Conservation (phyloP, 2,888 invertebrate genomes). For the Brachypalpus laphriformis region DNA sequence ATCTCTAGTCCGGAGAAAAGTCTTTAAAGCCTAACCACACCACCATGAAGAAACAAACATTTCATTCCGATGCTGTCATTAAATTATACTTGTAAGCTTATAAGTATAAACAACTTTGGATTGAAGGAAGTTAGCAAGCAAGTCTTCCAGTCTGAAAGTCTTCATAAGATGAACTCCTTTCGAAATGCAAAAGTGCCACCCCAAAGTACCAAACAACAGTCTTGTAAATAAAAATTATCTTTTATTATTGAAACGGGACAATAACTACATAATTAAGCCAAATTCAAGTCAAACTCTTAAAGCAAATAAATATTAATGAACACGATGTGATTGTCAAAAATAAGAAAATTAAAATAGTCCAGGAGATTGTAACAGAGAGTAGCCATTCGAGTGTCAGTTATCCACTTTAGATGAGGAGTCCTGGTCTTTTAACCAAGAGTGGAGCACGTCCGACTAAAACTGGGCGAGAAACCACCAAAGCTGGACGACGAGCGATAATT, state of each 20-base stretch:
- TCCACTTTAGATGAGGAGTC: conserved; percentile 53
- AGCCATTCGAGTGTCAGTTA: conserved; percentile 19
- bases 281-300: conserved; percentile 43
- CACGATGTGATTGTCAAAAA: conserved; percentile 41
- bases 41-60: no score
- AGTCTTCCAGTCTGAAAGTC: no score
- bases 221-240: conserved; percentile 18
- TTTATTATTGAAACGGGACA: conserved; percentile 55
- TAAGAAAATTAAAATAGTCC: conserved; percentile 11
- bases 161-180: no score
- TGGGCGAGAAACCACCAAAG: conserved; percentile 61
- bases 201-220: no score
- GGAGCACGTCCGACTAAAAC: conserved; percentile 62
- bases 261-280: conserved; percentile 38
- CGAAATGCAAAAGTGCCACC: no score
- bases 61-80: no score
- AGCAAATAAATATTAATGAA: conserved; percentile 58
- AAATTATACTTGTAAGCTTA: no score
- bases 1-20: no score
- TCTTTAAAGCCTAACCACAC: no score
- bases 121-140: no score
- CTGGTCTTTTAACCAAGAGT: conserved; percentile 63
- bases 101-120: no score
- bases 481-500: conserved; percentile 50
- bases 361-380: conserved; percentile 42